A percentile compares a stretch with the other conserved stretches of the same genome.
phyloP scores from a whole-genome alignment of 2,797 vertebrate species.

The Sparus aurata region DNA sequence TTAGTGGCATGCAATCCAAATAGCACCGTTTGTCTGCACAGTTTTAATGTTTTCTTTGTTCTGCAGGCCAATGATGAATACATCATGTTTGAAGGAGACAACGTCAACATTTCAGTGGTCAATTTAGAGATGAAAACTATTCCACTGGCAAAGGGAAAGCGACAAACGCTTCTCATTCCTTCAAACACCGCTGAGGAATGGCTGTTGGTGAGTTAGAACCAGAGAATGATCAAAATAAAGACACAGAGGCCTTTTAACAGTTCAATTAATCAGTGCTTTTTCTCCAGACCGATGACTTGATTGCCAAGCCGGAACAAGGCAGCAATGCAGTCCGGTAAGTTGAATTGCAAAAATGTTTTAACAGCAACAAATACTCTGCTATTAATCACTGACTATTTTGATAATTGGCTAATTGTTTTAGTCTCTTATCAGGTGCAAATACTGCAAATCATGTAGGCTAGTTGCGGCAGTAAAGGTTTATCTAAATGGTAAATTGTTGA shows the following conservation, averaged over 20 bases:
- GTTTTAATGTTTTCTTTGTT: not conserved
- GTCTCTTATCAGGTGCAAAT: not conserved
- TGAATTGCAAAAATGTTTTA: not conserved
- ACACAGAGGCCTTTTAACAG: not conserved
- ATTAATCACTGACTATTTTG: not conserved
- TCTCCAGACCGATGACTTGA: constrained; percentile 77
- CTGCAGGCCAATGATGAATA: constrained; percentile 78
- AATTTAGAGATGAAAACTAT: not conserved
- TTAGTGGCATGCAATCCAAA: not conserved
- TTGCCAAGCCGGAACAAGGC: constrained; percentile 89
- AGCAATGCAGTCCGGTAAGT: constrained; percentile 90
- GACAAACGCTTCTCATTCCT: constrained; percentile 83
- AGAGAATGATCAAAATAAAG: constrained; percentile 10
- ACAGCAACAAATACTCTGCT: not conserved
- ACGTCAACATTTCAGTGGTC: constrained; percentile 41
- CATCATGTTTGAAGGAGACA: constrained; percentile 64
- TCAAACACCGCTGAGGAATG: constrained; percentile 16
- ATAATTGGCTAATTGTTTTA: not conserved
- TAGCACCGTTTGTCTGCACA: not conserved
- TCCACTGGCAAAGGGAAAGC: constrained; percentile 29
- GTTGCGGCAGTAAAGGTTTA: not conserved
- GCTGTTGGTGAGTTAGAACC: constrained; percentile 60
- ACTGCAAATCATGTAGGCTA: not conserved
- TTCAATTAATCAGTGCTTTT: constrained; percentile 19
- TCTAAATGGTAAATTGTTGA: not conserved